A percentile compares a stretch with the other conserved stretches of the same genome.
Evolutionary conservation across 2,888 invertebrate species (phyloP).

Genomic region (Cheilosia variabilis): DNA sequence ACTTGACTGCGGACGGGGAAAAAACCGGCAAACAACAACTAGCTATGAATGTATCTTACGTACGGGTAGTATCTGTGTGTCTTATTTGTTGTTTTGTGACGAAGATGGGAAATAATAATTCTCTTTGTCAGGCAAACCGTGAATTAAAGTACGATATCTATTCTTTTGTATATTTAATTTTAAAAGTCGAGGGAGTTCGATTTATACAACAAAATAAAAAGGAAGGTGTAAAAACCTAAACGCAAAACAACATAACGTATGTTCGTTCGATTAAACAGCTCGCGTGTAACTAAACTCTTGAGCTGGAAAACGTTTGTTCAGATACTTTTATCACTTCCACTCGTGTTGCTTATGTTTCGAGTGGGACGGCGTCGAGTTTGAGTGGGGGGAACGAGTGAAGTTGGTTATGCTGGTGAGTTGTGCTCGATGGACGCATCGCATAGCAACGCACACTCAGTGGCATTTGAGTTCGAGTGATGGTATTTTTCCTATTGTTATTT

Average conservation of each 20-base stretch:
- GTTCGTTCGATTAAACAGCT: constrained; percentile 74
- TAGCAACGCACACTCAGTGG: constrained; percentile 42
- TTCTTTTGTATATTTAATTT: neutral
- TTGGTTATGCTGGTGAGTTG: constrained; percentile 52
- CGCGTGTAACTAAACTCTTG: constrained; percentile 75
- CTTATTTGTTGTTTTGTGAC: constrained; percentile 4
- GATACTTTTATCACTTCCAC: constrained; percentile 72
- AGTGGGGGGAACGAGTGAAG: constrained; percentile 67
- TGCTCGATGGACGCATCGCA: constrained; percentile 41
- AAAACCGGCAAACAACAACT: constrained; percentile 36
- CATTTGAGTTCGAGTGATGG: constrained; percentile 42
- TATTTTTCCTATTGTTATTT: constrained; percentile 38
- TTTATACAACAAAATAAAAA: constrained; percentile 4
- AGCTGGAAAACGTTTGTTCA: constrained; percentile 63
- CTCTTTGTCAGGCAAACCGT: constrained; percentile 68
- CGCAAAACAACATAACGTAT: constrained; percentile 70
- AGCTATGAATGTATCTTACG: constrained; percentile 57
- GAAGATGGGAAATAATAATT: constrained; percentile 25
- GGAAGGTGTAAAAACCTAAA: constrained; percentile 48
- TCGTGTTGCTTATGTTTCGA: constrained; percentile 71
- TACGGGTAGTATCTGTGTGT: constrained; percentile 44
- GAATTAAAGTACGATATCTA: constrained; percentile 11
- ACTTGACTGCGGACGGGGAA: constrained; percentile 42
- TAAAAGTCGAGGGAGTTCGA: constrained; percentile 9
- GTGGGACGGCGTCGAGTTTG: constrained; percentile 23